Evolutionary conservation across 1,140 invertebrate genomes (phyloP).

Genomic region (Aricia agestis): DNA sequence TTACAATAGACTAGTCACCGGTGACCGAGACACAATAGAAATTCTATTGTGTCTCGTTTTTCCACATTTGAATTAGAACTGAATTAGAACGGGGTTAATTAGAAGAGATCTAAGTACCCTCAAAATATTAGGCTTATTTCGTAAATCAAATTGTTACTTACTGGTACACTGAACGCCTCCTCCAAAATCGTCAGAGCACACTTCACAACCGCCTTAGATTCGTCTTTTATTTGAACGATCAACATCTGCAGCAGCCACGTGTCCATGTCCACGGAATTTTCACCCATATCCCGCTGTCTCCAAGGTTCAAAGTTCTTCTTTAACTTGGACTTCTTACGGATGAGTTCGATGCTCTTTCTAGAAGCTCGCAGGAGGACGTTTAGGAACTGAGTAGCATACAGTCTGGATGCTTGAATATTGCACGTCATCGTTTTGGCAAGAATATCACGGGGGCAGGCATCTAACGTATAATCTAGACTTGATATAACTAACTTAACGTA

Average conservation of each 20-base stretch:
- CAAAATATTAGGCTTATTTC: too few species aligned
- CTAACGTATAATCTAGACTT: slow-evolving; percentile 88
- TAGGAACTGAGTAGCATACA: slow-evolving; percentile 94
- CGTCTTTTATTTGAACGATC: slow-evolving; percentile 88
- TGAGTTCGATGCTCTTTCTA: slow-evolving; percentile 70
- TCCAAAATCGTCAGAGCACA: slow-evolving; percentile 90
- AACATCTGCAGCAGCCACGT: slow-evolving; percentile 91
- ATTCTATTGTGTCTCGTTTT: too few species aligned
- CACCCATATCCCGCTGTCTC: slow-evolving; percentile 42
- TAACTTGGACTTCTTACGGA: slow-evolving; percentile 61
- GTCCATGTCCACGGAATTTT: slow-evolving; percentile 75
- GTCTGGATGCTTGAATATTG: slow-evolving; percentile 83
- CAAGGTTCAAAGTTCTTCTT: slow-evolving; percentile 53
- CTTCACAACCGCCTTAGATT: slow-evolving; percentile 84
- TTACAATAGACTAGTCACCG: too few species aligned
- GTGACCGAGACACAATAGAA: too few species aligned
- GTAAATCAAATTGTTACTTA: slow-evolving; percentile 50
- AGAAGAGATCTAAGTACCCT: too few species aligned
- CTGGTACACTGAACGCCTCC: slow-evolving; percentile 92
- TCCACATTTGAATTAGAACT: too few species aligned
- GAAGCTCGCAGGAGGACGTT: slow-evolving; percentile 88
- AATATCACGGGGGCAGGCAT: slow-evolving; percentile 84
- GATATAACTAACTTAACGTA: slow-evolving; percentile 95
- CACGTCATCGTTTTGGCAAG: slow-evolving; percentile 82
- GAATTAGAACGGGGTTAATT: too few species aligned